These are phyloP conservation scores for Luperina testacea DNA, from an alignment of 2,888 invertebrate genomes.

Conservation along the genomic window DNA sequence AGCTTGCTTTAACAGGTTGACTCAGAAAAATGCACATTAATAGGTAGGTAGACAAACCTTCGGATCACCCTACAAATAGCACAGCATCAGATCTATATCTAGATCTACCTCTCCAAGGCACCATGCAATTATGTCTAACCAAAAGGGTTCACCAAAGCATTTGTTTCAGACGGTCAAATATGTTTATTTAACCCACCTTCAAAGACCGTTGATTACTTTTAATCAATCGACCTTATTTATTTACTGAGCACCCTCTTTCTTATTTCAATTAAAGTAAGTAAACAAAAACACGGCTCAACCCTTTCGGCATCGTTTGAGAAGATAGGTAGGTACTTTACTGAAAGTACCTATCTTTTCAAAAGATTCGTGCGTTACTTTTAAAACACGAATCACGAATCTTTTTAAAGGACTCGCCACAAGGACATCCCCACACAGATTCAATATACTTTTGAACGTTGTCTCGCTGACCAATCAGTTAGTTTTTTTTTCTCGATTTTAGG, in stretches of 20 bases:
- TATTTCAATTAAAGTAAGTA: conserved; percentile 15
- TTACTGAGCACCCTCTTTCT: neutral
- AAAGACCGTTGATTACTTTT: neutral
- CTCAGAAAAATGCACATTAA: neutral
- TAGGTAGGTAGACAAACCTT: neutral
- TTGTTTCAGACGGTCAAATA: neutral
- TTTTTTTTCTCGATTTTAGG: too few relatives aligned
- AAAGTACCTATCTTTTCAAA: too few relatives aligned
- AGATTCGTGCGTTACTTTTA: too few relatives aligned
- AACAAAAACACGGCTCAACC: neutral
- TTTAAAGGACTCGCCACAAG: neutral
- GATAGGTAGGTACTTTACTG: neutral
- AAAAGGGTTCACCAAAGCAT: neutral
- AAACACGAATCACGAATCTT: neutral
- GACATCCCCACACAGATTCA: neutral
- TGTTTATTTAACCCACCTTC: conserved; percentile 22
- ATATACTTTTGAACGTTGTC: neutral
- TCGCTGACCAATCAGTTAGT: neutral
- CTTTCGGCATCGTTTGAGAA: neutral
- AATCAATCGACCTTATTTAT: conserved; percentile 12
- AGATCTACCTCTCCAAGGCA: too few relatives aligned
- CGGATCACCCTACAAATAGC: neutral
- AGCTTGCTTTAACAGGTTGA: neutral
- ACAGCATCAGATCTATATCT: neutral
- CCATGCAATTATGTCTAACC: neutral